Conservation (phyloP, 2,113 vertebrate species). For the Psettodes erumei region DNA sequence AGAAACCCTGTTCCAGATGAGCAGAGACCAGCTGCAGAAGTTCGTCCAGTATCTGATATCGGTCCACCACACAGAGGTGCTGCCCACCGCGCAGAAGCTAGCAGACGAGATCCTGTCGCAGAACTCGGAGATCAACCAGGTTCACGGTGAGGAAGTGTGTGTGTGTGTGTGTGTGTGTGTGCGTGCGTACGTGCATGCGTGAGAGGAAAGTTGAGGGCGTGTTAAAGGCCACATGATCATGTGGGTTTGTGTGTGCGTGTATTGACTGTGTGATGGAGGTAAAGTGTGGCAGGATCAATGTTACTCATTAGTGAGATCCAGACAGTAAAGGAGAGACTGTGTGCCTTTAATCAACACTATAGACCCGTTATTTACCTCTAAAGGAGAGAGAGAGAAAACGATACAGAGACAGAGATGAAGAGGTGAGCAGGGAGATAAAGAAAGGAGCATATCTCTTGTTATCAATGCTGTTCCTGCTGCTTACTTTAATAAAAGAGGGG, state of each 20-base stretch:
- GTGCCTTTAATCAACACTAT: conserved; percentile 69
- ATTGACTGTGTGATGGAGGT: conserved; percentile 68
- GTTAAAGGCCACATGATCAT: conserved; percentile 1
- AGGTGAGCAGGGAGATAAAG: conserved; percentile 38
- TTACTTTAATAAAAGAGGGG: conserved; percentile 18
- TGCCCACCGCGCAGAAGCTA: conserved; percentile 97
- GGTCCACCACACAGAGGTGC: conserved; percentile 97
- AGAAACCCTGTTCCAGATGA: conserved; percentile 99
- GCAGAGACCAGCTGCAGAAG: conserved; percentile 98
- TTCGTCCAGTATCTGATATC: conserved; percentile 99
- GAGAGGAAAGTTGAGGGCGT: neutral
- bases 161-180: conserved; percentile 21
- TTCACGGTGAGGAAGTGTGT: conserved; percentile 88
- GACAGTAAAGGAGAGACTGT: conserved; percentile 59
- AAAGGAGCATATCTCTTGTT: conserved; percentile 40
- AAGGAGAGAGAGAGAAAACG: conserved; percentile 29
- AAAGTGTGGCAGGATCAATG: conserved; percentile 74
- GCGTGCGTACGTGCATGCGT: neutral
- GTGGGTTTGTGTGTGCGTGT: conserved; percentile 10
- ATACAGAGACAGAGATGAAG: conserved; percentile 34
- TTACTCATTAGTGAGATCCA: conserved; percentile 72
- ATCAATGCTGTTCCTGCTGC: conserved; percentile 35
- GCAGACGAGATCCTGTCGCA: conserved; percentile 98
- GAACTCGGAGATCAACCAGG: conserved; percentile 99
- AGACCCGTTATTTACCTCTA: conserved; percentile 69